Base-by-base conservation (phyloP, 2,113 vertebrate species). In the Chrysochloris asiatica region DNA sequence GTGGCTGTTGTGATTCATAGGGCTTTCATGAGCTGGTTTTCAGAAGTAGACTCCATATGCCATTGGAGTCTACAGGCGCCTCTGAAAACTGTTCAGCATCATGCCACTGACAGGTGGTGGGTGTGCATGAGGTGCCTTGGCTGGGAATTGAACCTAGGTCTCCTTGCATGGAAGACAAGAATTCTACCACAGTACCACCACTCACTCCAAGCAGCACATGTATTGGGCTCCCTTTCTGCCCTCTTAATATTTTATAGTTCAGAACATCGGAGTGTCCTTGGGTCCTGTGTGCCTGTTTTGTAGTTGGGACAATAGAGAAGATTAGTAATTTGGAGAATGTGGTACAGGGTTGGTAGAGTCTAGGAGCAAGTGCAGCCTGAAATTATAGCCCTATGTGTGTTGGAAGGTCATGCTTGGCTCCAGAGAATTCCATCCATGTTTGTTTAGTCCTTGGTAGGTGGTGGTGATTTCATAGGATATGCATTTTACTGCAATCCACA, bases 301-400 rank as follows among this genome's bases (percentile, higher is more conserved):
- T 19, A 61, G 8, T 2, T 47, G 24, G 77, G 30, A 82, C 36
- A 38, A 77, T 6, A 2, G 72, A 84, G 26, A 80, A 82, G 45
- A 24, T 43, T 41, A n/a, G n/a, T n/a, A n/a, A n/a, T n/a, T n/a
- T n/a, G n/a, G n/a, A n/a, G n/a, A n/a, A n/a, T n/a, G n/a, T n/a
- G 65, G 48, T 28, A 28, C 22, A 16, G 48, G 33, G 28, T 8
- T 22, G 43, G 9, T 17, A 38, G 19, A 21, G 73, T 75, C 19
- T n/a, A 24, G 28, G 10, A 81, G 3, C 16, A 54, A 67, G 54
- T 21, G 9, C 1, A 1, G 12, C 3, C 11, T 65, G 54, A 8
- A 6, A 24, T 84, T 43, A 16, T 2, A 63, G 33, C 22, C 4
- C 1, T 52, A 38, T 4, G 0, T 4, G 0, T 7, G 43, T 14